Percentiles rank a stretch among this genome's conserved stretches.
Evolutionary conservation across 2,888 invertebrate genomes (phyloP).

Genomic region (Agrilus biguttatus): DNA sequence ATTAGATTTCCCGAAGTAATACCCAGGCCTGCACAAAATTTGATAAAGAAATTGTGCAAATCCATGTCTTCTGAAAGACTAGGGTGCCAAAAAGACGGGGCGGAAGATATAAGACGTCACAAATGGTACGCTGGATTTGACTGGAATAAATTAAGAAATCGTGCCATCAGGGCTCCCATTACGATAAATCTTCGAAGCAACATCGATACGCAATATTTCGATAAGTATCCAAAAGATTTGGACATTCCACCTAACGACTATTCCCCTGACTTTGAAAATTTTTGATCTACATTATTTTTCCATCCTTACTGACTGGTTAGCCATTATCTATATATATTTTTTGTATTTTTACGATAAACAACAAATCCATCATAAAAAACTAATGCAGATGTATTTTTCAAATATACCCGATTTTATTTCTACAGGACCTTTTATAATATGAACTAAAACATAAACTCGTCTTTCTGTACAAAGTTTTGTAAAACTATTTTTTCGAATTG

Average conservation of each 20-base stretch:
- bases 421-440: no score
- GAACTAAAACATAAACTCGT: no score
- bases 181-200: conserved; percentile 41
- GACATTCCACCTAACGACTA: conserved; percentile 75
- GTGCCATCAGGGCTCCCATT: conserved; percentile 53
- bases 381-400: no score
- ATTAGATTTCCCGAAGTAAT: conserved; percentile 70
- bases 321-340: no score
- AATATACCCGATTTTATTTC: no score
- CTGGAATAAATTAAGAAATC: conserved; percentile 62
- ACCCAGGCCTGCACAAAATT: conserved; percentile 59
- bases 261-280: conserved; percentile 28
- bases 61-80: conserved; percentile 76
- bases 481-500: no score
- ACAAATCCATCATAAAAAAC: no score
- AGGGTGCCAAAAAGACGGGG: conserved; percentile 78
- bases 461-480: no score
- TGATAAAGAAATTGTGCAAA: conserved; percentile 76
- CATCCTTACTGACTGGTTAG: no score
- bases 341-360: no score
- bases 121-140: conserved; percentile 88
- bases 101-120: conserved; percentile 63
- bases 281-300: no score
- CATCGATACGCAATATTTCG: conserved; percentile 75
- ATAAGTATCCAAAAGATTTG: conserved; percentile 69